phyloP scores from a whole-genome alignment of 2,797 vertebrate species.

The Hybognathus amarus region DNA sequence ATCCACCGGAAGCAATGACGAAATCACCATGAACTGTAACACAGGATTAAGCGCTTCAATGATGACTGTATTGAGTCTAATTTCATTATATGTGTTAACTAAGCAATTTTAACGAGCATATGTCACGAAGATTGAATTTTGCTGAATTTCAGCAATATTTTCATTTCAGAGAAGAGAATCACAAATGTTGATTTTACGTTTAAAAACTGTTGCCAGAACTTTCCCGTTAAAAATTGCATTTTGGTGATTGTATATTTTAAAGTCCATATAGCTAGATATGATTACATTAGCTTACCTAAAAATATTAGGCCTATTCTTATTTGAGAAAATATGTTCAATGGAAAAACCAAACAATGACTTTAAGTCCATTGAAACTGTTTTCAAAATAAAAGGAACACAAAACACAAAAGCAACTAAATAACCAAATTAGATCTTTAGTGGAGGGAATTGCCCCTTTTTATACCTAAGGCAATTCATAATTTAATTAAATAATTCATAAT shows the following conservation, averaged over 20 bases:
- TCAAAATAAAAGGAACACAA: not conserved
- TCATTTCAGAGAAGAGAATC: not conserved
- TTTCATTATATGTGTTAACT: not conserved
- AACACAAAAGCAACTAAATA: not conserved
- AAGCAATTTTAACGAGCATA: not conserved
- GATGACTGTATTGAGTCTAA: not conserved
- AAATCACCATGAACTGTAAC: not conserved
- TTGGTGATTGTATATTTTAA: not conserved
- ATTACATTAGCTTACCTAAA: not conserved
- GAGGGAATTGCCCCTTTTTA: not conserved
- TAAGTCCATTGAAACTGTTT: not conserved
- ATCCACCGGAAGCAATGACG: constrained; percentile 24
- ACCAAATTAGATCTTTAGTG: not conserved
- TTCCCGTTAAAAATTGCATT: not conserved
- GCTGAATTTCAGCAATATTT: not conserved
- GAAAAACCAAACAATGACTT: not conserved
- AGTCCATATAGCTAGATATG: too few species aligned
- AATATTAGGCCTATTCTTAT: not conserved
- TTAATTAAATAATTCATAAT: too few species aligned
- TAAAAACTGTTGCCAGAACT: not conserved
- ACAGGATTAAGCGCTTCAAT: constrained; percentile 29
- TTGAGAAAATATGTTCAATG: not conserved
- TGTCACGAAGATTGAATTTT: not conserved
- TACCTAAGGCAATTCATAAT: not conserved
- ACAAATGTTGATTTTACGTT: not conserved